Percentiles rank a stretch among this genome's conserved stretches.
Conservation (phyloP, 2,113 vertebrate genomes). For the Cheilinus undulatus region DNA sequence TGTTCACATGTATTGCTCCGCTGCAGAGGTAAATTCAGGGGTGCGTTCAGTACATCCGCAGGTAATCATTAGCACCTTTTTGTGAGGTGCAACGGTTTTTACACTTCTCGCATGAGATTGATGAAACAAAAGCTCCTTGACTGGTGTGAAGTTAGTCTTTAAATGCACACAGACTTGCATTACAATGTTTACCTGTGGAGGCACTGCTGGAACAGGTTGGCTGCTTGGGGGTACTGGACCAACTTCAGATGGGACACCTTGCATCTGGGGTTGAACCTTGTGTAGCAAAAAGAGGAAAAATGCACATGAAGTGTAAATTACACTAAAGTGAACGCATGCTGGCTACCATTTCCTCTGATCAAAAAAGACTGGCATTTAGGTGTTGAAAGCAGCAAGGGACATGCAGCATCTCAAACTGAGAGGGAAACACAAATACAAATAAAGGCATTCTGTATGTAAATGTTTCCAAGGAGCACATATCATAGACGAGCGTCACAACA, state of each 20-base stretch:
- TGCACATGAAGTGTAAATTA: background rate
- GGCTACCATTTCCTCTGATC: background rate
- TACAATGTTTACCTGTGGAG: conserved; percentile 67
- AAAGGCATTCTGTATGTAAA: background rate
- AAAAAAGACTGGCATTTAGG: background rate
- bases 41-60: conserved; percentile 6
- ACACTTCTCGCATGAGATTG: conserved; percentile 1
- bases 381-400: background rate
- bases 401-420: background rate
- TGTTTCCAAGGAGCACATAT: background rate
- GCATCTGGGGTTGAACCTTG: conserved; percentile 62
- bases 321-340: background rate
- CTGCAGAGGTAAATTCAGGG: conserved; percentile 10
- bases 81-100: background rate
- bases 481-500: background rate
- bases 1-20: conserved; percentile 19
- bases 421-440: background rate
- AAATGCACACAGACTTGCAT: conserved; percentile 3
- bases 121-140: conserved; percentile 14
- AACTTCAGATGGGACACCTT: conserved; percentile 55
- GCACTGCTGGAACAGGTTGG: conserved; percentile 58
- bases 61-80: background rate
- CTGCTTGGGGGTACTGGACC: conserved; percentile 42
- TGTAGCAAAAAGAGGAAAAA: conserved; percentile 1
- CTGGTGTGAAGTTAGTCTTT: conserved; percentile 11